phyloP scores from a whole-genome alignment of 2,797 vertebrate genomes.

The Lophotriccus pileatus region DNA sequence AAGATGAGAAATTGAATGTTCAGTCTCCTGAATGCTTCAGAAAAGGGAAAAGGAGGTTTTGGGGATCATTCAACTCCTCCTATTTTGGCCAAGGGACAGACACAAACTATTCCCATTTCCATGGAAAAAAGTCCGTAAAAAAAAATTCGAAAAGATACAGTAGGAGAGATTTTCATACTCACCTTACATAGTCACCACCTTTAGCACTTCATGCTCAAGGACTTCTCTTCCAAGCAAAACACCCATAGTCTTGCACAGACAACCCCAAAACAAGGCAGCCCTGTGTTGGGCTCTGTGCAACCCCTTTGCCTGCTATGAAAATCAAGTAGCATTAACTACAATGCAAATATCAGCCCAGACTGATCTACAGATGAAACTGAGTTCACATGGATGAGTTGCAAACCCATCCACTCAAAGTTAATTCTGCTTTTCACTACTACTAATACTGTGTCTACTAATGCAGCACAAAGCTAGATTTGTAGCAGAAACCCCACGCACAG shows the following conservation, averaged over 20 bases:
- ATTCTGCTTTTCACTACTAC: background rate
- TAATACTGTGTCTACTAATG: background rate
- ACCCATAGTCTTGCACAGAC: background rate
- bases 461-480: background rate
- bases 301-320: background rate
- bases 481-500: background rate
- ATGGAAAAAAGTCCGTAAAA: background rate
- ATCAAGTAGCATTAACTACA: background rate
- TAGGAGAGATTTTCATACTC: background rate
- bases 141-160: background rate
- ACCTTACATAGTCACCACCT: background rate
- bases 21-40: background rate
- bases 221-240: background rate
- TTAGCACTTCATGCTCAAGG: background rate
- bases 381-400: background rate
- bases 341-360: background rate
- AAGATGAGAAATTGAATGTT: constrained; percentile 34
- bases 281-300: accelerated
- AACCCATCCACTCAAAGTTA: background rate
- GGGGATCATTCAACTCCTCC: background rate
- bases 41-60: background rate
- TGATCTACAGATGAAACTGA: background rate
- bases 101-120: background rate
- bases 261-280: background rate
- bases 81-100: background rate